Conservation (phyloP, 2,113 vertebrate species). For the Festucalex cinctus region DNA sequence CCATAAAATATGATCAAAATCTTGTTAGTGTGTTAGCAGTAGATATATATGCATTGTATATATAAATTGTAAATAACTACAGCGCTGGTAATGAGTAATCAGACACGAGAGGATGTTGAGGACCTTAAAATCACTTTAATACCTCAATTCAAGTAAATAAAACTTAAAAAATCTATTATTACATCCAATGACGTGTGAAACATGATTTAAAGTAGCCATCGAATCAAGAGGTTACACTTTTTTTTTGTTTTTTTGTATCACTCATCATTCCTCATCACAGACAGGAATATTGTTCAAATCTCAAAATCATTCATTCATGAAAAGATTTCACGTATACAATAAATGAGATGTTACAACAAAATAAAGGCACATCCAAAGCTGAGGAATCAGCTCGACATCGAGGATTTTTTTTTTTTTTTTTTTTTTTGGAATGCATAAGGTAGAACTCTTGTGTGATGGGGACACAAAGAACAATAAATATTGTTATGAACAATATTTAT, state of each 20-base stretch:
- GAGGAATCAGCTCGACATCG: slow-evolving; percentile 36
- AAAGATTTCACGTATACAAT: slow-evolving; percentile 1
- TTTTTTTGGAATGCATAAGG: slow-evolving; percentile 65
- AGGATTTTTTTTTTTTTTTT: slow-evolving; percentile 35
- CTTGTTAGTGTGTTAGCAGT: too few species aligned
- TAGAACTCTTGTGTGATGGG: slow-evolving; percentile 56
- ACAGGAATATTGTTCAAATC: background rate
- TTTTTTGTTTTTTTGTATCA: background rate
- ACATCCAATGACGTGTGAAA: slow-evolving; percentile 21
- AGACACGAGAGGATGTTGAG: background rate
- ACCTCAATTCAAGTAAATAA: slow-evolving; percentile 31
- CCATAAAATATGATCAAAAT: too few species aligned
- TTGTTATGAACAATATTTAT: slow-evolving; percentile 70
- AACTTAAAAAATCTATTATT: slow-evolving; percentile 15
- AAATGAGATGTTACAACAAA: slow-evolving; percentile 1
- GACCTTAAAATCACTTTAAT: slow-evolving; percentile 8
- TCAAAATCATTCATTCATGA: slow-evolving; percentile 1
- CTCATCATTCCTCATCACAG: background rate
- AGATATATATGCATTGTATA: too few species aligned
- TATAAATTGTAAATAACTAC: too few species aligned
- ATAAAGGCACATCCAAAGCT: slow-evolving; percentile 66
- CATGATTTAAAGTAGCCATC: background rate
- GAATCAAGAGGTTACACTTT: slow-evolving; percentile 1
- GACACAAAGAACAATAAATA: slow-evolving; percentile 59
- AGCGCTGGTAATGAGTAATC: background rate